Evolutionary conservation across 2,113 vertebrate genomes (phyloP).

Genomic region (Laticauda laticaudata): DNA sequence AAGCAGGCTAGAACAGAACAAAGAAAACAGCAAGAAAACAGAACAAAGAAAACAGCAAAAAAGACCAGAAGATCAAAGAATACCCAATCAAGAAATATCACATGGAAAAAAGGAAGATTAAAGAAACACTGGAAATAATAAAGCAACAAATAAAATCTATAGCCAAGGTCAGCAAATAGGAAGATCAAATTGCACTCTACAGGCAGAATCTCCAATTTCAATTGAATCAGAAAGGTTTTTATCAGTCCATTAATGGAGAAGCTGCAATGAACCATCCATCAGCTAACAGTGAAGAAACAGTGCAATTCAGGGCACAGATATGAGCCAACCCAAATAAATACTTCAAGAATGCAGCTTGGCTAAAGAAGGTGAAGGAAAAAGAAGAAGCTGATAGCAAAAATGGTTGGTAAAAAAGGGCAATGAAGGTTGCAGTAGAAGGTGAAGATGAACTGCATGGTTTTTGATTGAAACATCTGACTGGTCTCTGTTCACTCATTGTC

Average conservation of each 20-base stretch:
- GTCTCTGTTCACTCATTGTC: not conserved
- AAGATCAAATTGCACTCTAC: not conserved
- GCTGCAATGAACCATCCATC: not conserved
- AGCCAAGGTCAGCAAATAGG: not conserved
- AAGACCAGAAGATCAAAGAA: not conserved
- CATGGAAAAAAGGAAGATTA: not conserved
- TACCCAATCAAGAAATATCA: not conserved
- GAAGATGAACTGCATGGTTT: not conserved
- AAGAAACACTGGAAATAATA: not conserved
- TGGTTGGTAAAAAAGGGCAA: not conserved
- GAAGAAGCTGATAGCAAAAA: not conserved
- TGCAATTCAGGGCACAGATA: not conserved
- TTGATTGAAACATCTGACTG: not conserved
- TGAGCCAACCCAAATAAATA: not conserved
- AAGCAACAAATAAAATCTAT: not conserved
- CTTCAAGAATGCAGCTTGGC: not conserved
- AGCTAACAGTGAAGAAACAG: not conserved
- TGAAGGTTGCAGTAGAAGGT: not conserved
- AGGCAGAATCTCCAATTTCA: not conserved
- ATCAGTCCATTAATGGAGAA: not conserved
- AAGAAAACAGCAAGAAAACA: not conserved
- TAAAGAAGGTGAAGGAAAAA: not conserved
- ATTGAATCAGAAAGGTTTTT: not conserved
- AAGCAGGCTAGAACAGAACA: not conserved
- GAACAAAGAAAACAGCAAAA: too few relatives aligned